Conservation (phyloP, 2,797 vertebrate genomes). For the Melanotaenia nigrans region DNA sequence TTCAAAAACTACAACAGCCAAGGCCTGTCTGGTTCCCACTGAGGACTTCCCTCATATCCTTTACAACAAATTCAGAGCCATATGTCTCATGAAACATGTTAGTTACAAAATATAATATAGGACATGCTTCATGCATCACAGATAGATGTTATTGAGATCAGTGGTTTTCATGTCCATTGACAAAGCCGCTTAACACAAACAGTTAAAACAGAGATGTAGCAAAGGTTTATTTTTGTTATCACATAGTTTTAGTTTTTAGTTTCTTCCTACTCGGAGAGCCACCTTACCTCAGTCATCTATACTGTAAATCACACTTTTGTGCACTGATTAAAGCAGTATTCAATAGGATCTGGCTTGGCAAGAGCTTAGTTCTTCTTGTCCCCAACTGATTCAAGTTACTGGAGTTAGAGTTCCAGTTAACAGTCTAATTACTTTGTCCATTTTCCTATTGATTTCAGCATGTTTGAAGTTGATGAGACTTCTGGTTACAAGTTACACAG, state of each 20-base stretch:
- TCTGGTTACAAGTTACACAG: slow-evolving; percentile 30
- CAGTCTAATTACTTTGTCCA: slow-evolving; percentile 1
- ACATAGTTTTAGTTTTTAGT: not conserved
- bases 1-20: not conserved
- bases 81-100: slow-evolving; percentile 27
- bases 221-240: not conserved
- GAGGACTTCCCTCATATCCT: slow-evolving; percentile 36
- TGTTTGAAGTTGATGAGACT: slow-evolving; percentile 43
- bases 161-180: not conserved
- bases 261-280: no score
- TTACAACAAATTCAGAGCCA: slow-evolving; percentile 14
- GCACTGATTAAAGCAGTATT: not conserved
- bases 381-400: slow-evolving; percentile 1
- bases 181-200: not conserved
- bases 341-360: not conserved
- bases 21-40: slow-evolving; percentile 33
- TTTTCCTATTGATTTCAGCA: slow-evolving; percentile 29
- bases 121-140: not conserved
- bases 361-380: not conserved
- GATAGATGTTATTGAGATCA: not conserved
- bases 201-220: not conserved
- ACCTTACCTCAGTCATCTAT: not conserved
- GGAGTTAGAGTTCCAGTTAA: not conserved
- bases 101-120: slow-evolving; percentile 2
- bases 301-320: not conserved